Base-by-base conservation (phyloP, 2,888 invertebrate genomes). In the Rotaria magnacalcarata region DNA sequence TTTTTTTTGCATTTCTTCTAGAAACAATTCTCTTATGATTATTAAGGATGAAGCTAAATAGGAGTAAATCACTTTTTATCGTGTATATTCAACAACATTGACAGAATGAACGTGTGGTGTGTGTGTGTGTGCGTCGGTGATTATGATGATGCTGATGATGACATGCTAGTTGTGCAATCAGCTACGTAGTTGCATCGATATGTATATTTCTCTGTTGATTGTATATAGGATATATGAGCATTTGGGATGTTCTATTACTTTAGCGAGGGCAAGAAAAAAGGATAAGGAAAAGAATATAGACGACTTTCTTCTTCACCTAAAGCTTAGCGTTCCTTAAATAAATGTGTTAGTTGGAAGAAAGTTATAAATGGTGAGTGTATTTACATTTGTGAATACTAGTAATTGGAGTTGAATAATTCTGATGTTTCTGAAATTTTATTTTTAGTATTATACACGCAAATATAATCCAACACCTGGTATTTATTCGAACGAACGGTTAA, bases 401-500 rank as follows among this genome's bases (percentile, higher is more conserved):
- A 67, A 11, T 34, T 67, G 7, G 7, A 67, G 3, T 16, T 34
- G 6, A 5, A 67, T 34, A 1, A 41, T 67, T 34, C 11, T 67
- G 34, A 67, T 11, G 8, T 50, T 50, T 14, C 14, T 4, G 52
- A 16, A 34, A 34, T 34, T 34, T 34, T 34, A 34, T 34, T 80
- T 80, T 80, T 47, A 80, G 80, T 80, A 80, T 47, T 80, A 80
- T 80, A 80, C 47, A 80, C 43, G 80, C 10, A 80, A 80, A 80
- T 80, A 80, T n/a, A n/a, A 24, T 11, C 80, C 4, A 3, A 34
- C 34, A 19, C 80, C 80, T 47, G 47, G 21, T 11, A 41, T 24
- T 47, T 47, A n/a, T 80, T 47, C n/a, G 11, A 47, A 80, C 47
- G 80, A 80, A n/a, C 80, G 47, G 8, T 47, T 80, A 47, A 80